Conservation (phyloP, 2,797 vertebrate species). For the Sebastes goodei region DNA sequence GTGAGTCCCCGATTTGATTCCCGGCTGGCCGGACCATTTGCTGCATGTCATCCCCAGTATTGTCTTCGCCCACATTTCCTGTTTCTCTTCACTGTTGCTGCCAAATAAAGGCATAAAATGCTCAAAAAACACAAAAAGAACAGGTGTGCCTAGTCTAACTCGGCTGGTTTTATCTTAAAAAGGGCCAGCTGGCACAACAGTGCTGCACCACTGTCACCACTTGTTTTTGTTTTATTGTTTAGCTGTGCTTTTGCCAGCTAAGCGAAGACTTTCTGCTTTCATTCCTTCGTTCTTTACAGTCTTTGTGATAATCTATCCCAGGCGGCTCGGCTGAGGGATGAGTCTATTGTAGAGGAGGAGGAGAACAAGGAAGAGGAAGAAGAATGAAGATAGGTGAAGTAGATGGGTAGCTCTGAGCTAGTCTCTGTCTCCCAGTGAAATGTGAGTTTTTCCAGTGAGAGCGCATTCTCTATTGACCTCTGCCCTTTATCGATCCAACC, state of each 20-base stretch:
- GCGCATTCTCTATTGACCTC: constrained; percentile 62
- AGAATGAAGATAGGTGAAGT: constrained; percentile 16
- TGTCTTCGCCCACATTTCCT: too few relatives aligned
- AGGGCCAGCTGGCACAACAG: constrained; percentile 12
- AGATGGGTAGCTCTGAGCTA: constrained; percentile 26
- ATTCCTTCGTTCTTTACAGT: constrained; percentile 11
- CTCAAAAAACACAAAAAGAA: neutral
- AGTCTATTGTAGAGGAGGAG: constrained; percentile 29
- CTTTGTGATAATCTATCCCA: constrained; percentile 56
- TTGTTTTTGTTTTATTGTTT: constrained; percentile 30
- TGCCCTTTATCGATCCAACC: constrained; percentile 54
- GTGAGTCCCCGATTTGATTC: neutral
- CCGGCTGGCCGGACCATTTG: neutral
- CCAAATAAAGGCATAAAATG: neutral
- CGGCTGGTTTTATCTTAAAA: constrained; percentile 15
- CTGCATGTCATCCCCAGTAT: neutral
- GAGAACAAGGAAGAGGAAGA: constrained; percentile 24
- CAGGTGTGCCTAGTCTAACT: constrained; percentile 14
- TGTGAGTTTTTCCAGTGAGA: constrained; percentile 57
- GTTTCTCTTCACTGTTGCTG: neutral
- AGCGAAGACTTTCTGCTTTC: constrained; percentile 8
- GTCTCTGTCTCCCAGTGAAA: constrained; percentile 43
- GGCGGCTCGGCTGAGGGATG: constrained; percentile 16
- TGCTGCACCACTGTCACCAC: neutral
- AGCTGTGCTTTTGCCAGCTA: constrained; percentile 2